Conservation (phyloP, 2,797 vertebrate genomes). For the Pteropus rufus region DNA sequence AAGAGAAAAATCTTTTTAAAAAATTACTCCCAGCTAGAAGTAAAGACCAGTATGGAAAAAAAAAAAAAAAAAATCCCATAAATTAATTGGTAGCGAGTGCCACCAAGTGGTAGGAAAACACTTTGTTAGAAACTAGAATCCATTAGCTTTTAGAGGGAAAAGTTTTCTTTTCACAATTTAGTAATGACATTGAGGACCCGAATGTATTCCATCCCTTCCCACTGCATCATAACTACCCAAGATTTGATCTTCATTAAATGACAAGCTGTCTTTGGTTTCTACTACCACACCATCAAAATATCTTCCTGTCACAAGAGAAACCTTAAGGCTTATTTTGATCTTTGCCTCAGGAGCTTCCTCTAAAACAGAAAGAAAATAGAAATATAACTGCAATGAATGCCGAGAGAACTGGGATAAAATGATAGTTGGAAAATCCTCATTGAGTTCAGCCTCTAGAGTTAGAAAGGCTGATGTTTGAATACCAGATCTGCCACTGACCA, state of each 20-base stretch:
- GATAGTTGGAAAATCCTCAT: not conserved
- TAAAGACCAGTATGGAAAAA: not conserved
- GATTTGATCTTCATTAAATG: not conserved
- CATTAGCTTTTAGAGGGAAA: not conserved
- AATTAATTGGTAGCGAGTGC: slow-evolving; percentile 70
- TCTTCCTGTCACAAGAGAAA: not conserved
- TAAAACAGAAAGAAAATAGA: not conserved
- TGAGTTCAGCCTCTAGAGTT: not conserved
- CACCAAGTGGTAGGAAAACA: slow-evolving; percentile 64
- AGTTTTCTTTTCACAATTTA: not conserved
- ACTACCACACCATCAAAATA: not conserved
- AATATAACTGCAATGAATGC: not conserved
- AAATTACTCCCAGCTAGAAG: not conserved
- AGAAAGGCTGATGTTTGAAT: not conserved
- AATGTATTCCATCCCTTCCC: not conserved
- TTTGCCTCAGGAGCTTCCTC: not conserved
- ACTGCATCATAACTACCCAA: not conserved
- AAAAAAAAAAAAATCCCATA: not conserved
- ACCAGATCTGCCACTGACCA: not conserved
- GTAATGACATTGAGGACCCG: not conserved
- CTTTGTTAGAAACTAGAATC: not conserved
- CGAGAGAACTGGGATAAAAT: not conserved
- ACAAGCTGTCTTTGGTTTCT: not conserved
- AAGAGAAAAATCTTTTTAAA: not conserved
- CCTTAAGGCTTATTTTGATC: not conserved